Conservation (phyloP, 2,113 vertebrate species). For the Butastur rufipennis region DNA sequence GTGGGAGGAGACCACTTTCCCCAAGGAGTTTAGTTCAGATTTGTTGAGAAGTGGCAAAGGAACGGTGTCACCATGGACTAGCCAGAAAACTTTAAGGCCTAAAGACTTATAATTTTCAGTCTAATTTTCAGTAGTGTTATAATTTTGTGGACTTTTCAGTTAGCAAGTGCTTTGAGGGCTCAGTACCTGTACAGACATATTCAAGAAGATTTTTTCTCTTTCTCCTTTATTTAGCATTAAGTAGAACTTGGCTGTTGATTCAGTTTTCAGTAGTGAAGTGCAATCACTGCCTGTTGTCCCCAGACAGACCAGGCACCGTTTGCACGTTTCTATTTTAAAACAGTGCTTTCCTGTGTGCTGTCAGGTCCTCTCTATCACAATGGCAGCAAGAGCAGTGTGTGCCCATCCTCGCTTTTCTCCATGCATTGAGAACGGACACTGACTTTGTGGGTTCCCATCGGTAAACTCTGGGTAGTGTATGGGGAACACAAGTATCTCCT, state of each 20-base stretch:
- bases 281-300: not conserved
- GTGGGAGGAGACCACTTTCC: not conserved
- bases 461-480: not conserved
- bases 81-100: not conserved
- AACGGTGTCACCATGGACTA: not conserved
- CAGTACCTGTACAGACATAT: not conserved
- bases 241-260: not conserved
- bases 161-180: not conserved
- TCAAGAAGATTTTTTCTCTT: not conserved
- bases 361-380: fast-evolving
- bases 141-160: not conserved
- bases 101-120: not conserved
- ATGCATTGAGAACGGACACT: fast-evolving
- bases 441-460: not conserved
- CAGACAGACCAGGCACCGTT: not conserved
- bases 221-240: not conserved
- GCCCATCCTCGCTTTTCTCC: not conserved
- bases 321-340: not conserved
- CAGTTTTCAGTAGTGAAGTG: not conserved
- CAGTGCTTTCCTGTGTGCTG: not conserved
- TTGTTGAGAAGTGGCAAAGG: not conserved
- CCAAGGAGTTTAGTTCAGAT: not conserved
- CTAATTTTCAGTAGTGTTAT: not conserved
- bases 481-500: not conserved
- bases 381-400: not conserved